phyloP scores from a whole-genome alignment of 2,888 invertebrate species.

The Brenthis daphne region DNA sequence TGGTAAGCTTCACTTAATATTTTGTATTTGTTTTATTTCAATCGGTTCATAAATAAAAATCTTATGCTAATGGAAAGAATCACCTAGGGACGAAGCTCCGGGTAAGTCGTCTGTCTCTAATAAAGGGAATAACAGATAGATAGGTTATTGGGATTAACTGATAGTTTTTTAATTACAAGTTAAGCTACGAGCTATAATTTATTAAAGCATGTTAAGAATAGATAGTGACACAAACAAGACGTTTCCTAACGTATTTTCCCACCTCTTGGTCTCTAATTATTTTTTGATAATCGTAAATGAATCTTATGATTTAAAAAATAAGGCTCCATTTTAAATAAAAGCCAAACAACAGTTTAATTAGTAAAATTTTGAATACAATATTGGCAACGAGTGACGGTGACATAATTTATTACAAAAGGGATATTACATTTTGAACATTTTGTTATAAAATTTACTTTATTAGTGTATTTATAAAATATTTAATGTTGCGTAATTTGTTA shows the following conservation, averaged over 20 bases:
- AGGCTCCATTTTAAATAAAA: conserved; percentile 22
- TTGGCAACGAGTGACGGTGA: conserved; percentile 33
- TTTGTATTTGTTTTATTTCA: too few relatives aligned
- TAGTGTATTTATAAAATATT: conserved; percentile 10
- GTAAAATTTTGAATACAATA: conserved; percentile 37
- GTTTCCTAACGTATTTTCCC: conserved; percentile 1
- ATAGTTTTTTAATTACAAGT: too few relatives aligned
- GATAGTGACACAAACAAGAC: background rate
- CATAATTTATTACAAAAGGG: conserved; percentile 27
- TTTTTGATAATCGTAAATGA: conserved; percentile 20
- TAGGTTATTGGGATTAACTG: too few relatives aligned
- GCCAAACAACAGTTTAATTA: conserved; percentile 31
- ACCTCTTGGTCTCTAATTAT: conserved; percentile 15
- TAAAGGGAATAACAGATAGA: too few relatives aligned
- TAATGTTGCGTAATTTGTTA: conserved; percentile 1
- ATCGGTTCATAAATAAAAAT: too few relatives aligned
- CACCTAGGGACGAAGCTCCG: too few relatives aligned
- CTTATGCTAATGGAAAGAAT: too few relatives aligned
- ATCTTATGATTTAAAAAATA: background rate
- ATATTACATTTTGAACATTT: conserved; percentile 25
- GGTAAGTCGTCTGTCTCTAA: too few relatives aligned
- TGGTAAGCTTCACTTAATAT: too few relatives aligned
- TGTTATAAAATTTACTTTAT: conserved; percentile 18
- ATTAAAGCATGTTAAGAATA: too few relatives aligned
- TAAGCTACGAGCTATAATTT: too few relatives aligned